Conservation (phyloP, 2,888 invertebrate species). For the Cheilosia vernalis region DNA sequence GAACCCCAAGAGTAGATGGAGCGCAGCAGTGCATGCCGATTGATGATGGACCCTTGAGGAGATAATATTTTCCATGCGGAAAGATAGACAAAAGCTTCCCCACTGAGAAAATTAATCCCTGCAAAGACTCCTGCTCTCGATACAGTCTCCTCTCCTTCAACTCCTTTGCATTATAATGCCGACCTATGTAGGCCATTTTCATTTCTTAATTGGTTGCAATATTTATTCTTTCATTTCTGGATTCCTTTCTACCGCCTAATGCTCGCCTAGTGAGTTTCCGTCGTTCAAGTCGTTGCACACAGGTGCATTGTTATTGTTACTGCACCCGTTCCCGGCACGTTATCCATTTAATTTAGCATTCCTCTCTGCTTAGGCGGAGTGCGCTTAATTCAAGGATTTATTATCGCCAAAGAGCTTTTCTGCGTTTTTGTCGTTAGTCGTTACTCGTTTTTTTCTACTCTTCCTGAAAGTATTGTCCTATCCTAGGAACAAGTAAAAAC, state of each 20-base stretch:
- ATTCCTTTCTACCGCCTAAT: conserved; percentile 6
- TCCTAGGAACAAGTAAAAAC: conserved; percentile 15
- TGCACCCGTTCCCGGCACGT: conserved; percentile 24
- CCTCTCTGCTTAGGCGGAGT: conserved; percentile 53
- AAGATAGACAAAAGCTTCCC: too few relatives aligned
- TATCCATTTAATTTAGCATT: conserved; percentile 71
- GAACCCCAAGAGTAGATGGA: too few relatives aligned
- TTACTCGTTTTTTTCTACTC: neutral
- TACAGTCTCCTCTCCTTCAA: neutral
- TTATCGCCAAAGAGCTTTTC: conserved; percentile 62
- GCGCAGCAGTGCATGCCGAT: too few relatives aligned
- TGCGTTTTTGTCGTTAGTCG: conserved; percentile 24
- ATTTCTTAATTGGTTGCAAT: conserved; percentile 69
- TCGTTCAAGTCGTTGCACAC: conserved; percentile 10
- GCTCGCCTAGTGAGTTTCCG: conserved; percentile 1
- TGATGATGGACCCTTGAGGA: too few relatives aligned
- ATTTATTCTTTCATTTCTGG: conserved; percentile 45
- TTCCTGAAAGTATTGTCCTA: conserved; percentile 16
- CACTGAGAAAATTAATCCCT: conserved; percentile 5
- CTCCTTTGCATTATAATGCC: conserved; percentile 37
- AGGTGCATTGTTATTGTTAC: conserved; percentile 68
- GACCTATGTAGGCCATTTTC: conserved; percentile 72
- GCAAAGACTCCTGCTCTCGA: neutral
- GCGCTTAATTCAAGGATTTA: conserved; percentile 73
- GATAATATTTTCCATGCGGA: too few relatives aligned